Evolutionary conservation across 2,113 vertebrate genomes (phyloP).

Genomic region (Pelodiscus sinensis): DNA sequence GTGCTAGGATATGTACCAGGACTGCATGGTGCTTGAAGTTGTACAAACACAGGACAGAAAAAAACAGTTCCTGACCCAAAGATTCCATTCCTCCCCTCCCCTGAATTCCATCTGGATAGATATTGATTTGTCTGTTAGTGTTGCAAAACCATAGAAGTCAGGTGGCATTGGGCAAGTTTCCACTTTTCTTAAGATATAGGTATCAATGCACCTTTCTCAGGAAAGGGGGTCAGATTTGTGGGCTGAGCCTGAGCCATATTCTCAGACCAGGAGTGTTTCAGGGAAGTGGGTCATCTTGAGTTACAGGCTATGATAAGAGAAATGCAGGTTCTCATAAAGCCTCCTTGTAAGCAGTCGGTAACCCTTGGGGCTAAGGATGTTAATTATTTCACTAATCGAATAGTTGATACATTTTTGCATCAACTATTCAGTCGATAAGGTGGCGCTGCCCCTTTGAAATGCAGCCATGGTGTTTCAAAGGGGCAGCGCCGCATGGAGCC

Average conservation of each 20-base stretch:
- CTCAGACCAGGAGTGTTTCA: not conserved
- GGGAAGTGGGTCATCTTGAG: not conserved
- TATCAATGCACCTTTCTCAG: not conserved
- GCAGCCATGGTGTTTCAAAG: too few species aligned
- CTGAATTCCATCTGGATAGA: not conserved
- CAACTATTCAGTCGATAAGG: too few species aligned
- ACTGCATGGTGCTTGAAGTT: not conserved
- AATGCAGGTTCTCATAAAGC: not conserved
- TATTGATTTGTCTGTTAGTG: not conserved
- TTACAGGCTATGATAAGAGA: not conserved
- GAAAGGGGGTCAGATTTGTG: not conserved
- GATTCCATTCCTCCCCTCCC: not conserved
- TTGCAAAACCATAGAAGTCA: not conserved
- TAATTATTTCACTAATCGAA: too few species aligned
- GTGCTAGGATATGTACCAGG: too few species aligned
- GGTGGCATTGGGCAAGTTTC: not conserved
- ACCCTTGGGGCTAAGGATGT: not conserved
- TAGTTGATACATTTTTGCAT: too few species aligned
- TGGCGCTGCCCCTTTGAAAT: too few species aligned
- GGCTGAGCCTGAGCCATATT: not conserved
- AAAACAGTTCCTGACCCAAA: not conserved
- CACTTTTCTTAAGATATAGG: not conserved
- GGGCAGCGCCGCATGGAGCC: too few species aligned
- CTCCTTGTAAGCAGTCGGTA: not conserved
- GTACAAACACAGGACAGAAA: not conserved